Evolutionary conservation across 1,140 invertebrate species (phyloP), one percentile per base, ranked within the genome.

Genomic region (Maniola jurtina): DNA sequence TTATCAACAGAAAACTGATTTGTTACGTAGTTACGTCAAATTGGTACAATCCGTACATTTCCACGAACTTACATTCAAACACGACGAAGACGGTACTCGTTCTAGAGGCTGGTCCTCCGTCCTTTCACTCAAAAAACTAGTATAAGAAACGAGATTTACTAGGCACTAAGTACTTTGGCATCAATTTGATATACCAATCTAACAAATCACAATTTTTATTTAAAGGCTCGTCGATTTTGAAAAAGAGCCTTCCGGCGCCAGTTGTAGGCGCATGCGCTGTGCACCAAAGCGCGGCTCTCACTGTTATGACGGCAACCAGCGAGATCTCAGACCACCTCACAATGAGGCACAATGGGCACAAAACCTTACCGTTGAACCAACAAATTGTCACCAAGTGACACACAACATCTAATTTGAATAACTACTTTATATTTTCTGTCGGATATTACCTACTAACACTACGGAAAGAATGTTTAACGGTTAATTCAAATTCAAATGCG

Each of bases 241-340:
- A 59, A 73, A 68, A 63, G 52, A 67, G 56, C 69, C 60, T 64
- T 61, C 2, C 2, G 11, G 58, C 68, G 77, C 50, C 61, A 55
- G 38, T 64, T 48, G 48, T 47, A 58, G 58, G 77, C 83, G 84
- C 86, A 86, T 81, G 83, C 84, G 84, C 81, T 70, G 77, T 80
- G 82, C 79, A 79, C 80, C 60, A 74, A 76, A 71, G 79, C 86
- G 77, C 79, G 80, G 79, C 77, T 81, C 75, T 84, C 59, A 86
- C 83, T 88, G 74, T 66, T 65, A 40, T 52, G 58, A 62, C 58
- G 70, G 68, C 70, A 70, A 73, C 71, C 61, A 42, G 52, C 70
- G 68, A 83, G 81, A 84, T 84, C 82, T 78, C 75, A 71, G 73
- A 75, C 70, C 70, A 70, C 60, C 57, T 38, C 62, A 59, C 35